These are phyloP conservation scores for Zingel zingel DNA, from an alignment of 2,113 vertebrate species.

Conservation along the genomic window DNA sequence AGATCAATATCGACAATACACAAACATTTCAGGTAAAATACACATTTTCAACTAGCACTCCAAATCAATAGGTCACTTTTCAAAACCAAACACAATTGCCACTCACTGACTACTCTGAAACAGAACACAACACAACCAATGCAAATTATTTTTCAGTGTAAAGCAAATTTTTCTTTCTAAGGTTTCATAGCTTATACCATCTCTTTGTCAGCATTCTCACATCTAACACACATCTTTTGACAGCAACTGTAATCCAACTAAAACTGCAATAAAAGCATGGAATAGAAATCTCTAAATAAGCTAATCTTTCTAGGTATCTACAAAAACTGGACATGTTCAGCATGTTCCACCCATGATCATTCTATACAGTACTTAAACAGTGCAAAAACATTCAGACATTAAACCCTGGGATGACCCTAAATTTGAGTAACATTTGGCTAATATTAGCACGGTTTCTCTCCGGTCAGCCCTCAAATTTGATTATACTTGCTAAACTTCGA, in stretches of 20 bases:
- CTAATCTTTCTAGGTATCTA: constrained; percentile 40
- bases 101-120: constrained; percentile 49
- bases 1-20: constrained; percentile 28
- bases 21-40: constrained; percentile 46
- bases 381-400: constrained; percentile 70
- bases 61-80: constrained; percentile 47
- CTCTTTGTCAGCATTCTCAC: constrained; percentile 52
- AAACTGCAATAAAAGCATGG: constrained; percentile 47
- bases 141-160: constrained; percentile 70
- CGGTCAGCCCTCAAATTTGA: constrained; percentile 58
- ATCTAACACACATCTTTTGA: constrained; percentile 39
- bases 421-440: constrained; percentile 40
- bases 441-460: constrained; percentile 26
- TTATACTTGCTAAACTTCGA: constrained; percentile 54
- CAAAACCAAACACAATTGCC: constrained; percentile 48
- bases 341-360: constrained; percentile 36
- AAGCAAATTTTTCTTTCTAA: constrained; percentile 54
- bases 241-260: constrained; percentile 54
- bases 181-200: constrained; percentile 71
- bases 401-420: constrained; percentile 12
- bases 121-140: constrained; percentile 44
- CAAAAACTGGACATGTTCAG: constrained; percentile 44
- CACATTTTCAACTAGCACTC: constrained; percentile 39
- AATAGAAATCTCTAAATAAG: constrained; percentile 48
- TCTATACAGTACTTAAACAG: constrained; percentile 80